A percentile compares a stretch with the other conserved stretches of the same genome.
Conservation (phyloP, 1,140 invertebrate genomes). For the Drosophila tani region DNA sequence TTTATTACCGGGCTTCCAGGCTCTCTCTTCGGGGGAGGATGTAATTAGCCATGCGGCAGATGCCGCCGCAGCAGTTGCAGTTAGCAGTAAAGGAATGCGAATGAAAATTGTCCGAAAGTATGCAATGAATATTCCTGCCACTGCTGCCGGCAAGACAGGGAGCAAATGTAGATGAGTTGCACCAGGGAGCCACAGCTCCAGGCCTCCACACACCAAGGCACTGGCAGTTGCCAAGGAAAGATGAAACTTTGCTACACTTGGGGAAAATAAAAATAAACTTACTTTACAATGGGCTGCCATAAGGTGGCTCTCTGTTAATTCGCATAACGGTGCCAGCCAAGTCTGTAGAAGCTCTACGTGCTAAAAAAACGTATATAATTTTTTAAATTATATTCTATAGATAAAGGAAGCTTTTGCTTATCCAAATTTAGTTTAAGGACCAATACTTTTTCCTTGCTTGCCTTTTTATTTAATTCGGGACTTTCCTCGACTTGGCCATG, state of each 20-base stretch:
- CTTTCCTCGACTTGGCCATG: background rate
- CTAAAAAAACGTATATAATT: no score
- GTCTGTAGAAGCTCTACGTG: no score
- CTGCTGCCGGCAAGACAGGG: background rate
- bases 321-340: no score
- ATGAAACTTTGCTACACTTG: conserved; percentile 19
- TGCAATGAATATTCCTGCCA: conserved; percentile 17
- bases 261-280: background rate
- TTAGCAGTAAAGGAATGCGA: conserved; percentile 16
- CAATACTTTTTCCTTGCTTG: background rate
- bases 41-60: conserved; percentile 67
- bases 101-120: conserved; percentile 27
- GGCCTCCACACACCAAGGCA: background rate
- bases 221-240: conserved; percentile 4
- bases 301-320: background rate
- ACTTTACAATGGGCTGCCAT: background rate
- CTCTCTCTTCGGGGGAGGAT: background rate
- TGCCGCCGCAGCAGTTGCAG: conserved; percentile 21
- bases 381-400: no score
- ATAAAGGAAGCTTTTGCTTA: no score
- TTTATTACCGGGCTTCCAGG: conserved; percentile 28
- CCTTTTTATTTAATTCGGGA: background rate
- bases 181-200: conserved; percentile 17
- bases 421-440: no score
- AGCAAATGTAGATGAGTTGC: conserved; percentile 36